Percentiles rank a stretch among this genome's conserved stretches.
Evolutionary conservation across 1,140 invertebrate genomes (phyloP).

Genomic region (Apis cerana): DNA sequence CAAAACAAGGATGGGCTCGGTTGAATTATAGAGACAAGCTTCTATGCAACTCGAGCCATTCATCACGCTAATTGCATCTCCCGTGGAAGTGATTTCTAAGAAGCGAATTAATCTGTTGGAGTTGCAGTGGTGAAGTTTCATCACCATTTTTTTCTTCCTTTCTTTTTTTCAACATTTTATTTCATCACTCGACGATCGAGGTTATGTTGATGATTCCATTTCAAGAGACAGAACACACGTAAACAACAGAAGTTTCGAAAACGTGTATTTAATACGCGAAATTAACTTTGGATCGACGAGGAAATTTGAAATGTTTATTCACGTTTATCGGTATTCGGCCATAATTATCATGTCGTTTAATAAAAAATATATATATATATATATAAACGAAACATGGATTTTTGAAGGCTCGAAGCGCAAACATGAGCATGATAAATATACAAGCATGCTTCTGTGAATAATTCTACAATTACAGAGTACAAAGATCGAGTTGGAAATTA

Average conservation of each 20-base stretch:
- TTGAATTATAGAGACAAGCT: conserved; percentile 28
- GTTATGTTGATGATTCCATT: too few species aligned
- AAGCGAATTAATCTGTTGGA: conserved; percentile 30
- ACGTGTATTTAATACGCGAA: not conserved
- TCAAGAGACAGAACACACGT: too few species aligned
- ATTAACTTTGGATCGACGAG: not conserved
- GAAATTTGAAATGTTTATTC: not conserved
- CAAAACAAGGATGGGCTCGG: not conserved
- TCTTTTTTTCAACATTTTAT: too few species aligned
- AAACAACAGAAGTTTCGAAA: not conserved
- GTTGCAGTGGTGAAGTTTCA: not conserved
- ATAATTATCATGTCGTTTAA: not conserved
- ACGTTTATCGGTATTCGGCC: not conserved
- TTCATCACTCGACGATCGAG: too few species aligned
- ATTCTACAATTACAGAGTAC: not conserved
- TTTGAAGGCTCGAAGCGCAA: not conserved
- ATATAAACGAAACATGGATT: not conserved
- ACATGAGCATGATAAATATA: too few species aligned
- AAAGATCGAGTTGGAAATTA: not conserved
- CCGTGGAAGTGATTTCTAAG: conserved; percentile 8
- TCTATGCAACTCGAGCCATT: conserved; percentile 25
- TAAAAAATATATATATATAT: too few species aligned
- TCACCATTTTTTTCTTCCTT: too few species aligned
- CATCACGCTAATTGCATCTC: conserved; percentile 26
- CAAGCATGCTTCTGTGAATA: not conserved